Evolutionary conservation across 2,888 invertebrate genomes (phyloP).

Genomic region (Mythimna lalbum): DNA sequence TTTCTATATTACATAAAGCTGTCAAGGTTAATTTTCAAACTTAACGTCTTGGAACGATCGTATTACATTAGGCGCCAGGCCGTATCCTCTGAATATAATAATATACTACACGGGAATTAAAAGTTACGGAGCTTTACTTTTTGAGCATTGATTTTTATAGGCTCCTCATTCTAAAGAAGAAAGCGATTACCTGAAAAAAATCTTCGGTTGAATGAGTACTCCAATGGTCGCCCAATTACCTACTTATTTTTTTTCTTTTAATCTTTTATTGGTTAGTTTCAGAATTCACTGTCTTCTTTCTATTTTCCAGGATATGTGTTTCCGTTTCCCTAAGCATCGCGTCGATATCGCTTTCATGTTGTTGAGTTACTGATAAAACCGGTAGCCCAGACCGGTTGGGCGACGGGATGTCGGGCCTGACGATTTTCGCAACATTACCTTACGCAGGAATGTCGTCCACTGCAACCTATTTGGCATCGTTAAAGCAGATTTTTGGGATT

Average conservation of each 20-base stretch:
- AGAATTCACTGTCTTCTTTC: slow-evolving; percentile 31
- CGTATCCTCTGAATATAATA: slow-evolving; percentile 21
- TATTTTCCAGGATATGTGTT: slow-evolving; percentile 77
- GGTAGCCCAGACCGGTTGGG: slow-evolving; percentile 60
- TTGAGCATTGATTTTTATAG: slow-evolving; percentile 26
- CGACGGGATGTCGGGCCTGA: slow-evolving; percentile 57
- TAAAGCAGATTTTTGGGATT: slow-evolving; percentile 41
- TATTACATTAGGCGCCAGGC: slow-evolving; percentile 40
- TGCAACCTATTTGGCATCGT: slow-evolving; percentile 25
- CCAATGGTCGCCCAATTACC: background rate
- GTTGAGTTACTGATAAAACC: slow-evolving; percentile 61
- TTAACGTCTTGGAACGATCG: slow-evolving; percentile 26
- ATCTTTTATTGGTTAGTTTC: background rate
- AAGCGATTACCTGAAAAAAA: slow-evolving; percentile 7
- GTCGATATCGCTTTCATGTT: slow-evolving; percentile 69
- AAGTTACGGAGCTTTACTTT: slow-evolving; percentile 5
- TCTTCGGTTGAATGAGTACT: background rate
- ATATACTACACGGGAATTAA: slow-evolving; percentile 9
- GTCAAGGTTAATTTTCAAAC: slow-evolving; percentile 31
- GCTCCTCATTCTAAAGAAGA: background rate
- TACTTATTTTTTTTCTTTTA: slow-evolving; percentile 8
- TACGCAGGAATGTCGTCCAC: slow-evolving; percentile 49
- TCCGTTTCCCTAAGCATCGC: slow-evolving; percentile 76
- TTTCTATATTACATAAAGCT: slow-evolving; percentile 20
- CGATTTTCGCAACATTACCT: slow-evolving; percentile 64